A percentile compares a stretch with the other conserved stretches of the same genome.
Evolutionary conservation across 2,113 vertebrate genomes (phyloP).

Genomic region (Chinchilla lanigera): DNA sequence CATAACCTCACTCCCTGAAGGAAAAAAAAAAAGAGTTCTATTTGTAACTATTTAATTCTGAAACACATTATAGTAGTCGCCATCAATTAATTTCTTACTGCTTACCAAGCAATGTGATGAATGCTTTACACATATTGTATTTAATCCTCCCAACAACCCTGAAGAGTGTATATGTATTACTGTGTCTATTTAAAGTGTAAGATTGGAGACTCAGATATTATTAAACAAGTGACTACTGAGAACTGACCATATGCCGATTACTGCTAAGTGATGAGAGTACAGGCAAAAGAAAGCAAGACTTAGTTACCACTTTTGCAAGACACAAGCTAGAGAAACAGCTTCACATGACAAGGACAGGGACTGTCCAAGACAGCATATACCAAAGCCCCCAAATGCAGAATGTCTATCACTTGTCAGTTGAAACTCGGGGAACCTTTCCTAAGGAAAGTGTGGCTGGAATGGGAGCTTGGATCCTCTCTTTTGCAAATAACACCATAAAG

Average conservation of each 20-base stretch:
- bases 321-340: not conserved
- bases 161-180: not conserved
- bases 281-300: not conserved
- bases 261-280: not conserved
- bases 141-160: not conserved
- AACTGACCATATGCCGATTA: not conserved
- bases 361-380: accelerated
- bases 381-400: not conserved
- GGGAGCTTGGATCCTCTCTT: not conserved
- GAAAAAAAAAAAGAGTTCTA: not conserved
- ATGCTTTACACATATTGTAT: not conserved
- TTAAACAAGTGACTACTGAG: not conserved
- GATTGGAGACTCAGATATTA: not conserved
- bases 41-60: conserved; percentile 49
- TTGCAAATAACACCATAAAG: not conserved
- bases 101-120: not conserved
- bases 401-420: not conserved
- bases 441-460: not conserved
- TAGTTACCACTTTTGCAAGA: not conserved
- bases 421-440: not conserved
- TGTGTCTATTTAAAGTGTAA: not conserved
- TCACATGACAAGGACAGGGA: not conserved
- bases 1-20: not conserved
- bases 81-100: conserved; percentile 32
- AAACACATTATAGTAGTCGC: not conserved